Base-by-base conservation (phyloP, 53 echinoderm and acorn worm species). In the Temnopleurus reevesii region DNA sequence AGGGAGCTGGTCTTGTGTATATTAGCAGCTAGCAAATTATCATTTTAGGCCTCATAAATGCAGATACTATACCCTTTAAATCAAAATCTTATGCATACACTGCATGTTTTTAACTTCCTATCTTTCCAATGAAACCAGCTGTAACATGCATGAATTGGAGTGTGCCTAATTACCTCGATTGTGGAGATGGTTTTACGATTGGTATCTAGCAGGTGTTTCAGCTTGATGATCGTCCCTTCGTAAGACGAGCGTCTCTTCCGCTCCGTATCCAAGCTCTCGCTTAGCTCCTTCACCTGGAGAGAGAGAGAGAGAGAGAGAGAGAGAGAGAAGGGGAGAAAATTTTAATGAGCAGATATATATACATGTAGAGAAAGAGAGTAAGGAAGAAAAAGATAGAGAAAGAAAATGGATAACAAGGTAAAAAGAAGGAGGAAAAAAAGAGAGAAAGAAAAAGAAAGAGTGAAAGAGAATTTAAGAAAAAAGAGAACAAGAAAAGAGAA, bases 151-250 rank as follows among this genome's bases (percentile, higher is more conserved):
- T 80, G 21, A 63, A 45, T 2, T 10, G 18, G 12, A 41, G 82
- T 17, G 18, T 31, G 33, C 63, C 34, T 63, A 15, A 71, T 91
- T 63, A 97, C 97, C 97, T 97, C 92, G 25, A 93, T 34, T 27
- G 76, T 41, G 12, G 64, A 77, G 8, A 97, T 88, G 41, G 92
- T 89, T 79, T 94, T 97, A 53, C 93, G 91, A 84, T 97, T 97
- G 65, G 84, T 90, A 55, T 97, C 97, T 56, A 95, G 64, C 30
- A 97, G 92, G 49, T 95, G 89, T 59, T 95, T 95, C 1, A 97
- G 92, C 56, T 97, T 97, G 76, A 95, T 95, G 90, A 97, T 95
- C 2, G 97, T 97, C 1, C 92, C 97, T 76, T 97, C 97, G 29
- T 97, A 95, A 3, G 95, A 92, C 1, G 91, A 94, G 25, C 93